These are phyloP conservation scores for Mionectes macconnelli DNA, from an alignment of 2,113 vertebrate species.

Conservation along the genomic window DNA sequence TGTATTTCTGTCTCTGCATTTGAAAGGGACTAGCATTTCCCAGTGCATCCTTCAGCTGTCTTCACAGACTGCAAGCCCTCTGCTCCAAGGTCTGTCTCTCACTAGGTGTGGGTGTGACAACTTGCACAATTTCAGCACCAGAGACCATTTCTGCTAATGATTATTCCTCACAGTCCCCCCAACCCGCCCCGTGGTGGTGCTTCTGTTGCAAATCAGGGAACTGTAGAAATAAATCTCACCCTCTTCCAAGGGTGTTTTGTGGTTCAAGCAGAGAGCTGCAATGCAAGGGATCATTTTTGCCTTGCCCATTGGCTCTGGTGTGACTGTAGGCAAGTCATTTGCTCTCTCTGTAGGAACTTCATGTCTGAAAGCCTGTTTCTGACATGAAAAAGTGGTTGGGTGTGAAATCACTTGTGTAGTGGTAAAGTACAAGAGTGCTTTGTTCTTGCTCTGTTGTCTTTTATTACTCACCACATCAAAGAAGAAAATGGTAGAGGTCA, in stretches of 20 bases:
- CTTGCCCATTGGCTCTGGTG: not conserved
- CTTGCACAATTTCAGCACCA: not conserved
- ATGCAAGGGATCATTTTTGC: not conserved
- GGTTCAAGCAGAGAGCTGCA: not conserved
- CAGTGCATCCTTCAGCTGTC: not conserved
- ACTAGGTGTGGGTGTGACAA: not conserved
- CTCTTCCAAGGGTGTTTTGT: not conserved
- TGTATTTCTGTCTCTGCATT: not conserved
- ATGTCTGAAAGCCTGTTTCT: not conserved
- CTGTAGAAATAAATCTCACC: constrained; percentile 19
- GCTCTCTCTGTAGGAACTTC: not conserved
- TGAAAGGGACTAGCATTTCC: not conserved
- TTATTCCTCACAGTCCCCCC: not conserved
- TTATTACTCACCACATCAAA: not conserved
- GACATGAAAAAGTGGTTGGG: not conserved
- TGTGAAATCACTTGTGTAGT: not conserved
- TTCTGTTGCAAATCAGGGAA: constrained; percentile 25
- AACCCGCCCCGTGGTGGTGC: not conserved
- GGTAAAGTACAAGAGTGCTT: not conserved
- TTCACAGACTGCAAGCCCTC: not conserved
- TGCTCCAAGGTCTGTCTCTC: not conserved
- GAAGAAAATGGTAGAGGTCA: not conserved
- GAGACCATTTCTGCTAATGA: not conserved
- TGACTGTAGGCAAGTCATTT: not conserved
- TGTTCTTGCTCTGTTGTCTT: not conserved